phyloP scores from a whole-genome alignment of 2,888 invertebrate species.

The Phortica magna region DNA sequence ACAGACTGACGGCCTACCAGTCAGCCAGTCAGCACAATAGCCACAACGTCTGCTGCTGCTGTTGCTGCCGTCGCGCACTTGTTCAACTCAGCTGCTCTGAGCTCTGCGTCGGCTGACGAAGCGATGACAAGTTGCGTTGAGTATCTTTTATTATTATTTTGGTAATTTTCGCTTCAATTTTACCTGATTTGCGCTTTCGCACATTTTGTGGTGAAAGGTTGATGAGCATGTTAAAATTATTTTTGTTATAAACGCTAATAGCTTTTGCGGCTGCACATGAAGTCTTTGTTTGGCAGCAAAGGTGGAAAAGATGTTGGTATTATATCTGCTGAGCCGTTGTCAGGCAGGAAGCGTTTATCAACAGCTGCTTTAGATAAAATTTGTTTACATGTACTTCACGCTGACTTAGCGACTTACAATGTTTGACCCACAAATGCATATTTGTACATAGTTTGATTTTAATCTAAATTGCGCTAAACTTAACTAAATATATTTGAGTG shows the following conservation, averaged over 20 bases:
- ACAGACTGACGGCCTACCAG: neutral
- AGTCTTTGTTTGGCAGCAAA: neutral
- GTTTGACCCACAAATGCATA: too few relatives aligned
- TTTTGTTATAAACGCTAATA: slow-evolving; percentile 13
- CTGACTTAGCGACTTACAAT: neutral
- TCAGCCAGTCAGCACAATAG: slow-evolving; percentile 10
- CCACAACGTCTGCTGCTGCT: slow-evolving; percentile 2
- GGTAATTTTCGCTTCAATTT: slow-evolving; percentile 14
- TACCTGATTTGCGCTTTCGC: slow-evolving; percentile 7
- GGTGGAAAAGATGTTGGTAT: neutral
- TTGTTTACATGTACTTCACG: neutral
- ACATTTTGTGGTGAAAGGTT: slow-evolving; percentile 23
- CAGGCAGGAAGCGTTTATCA: neutral
- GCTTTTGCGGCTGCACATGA: neutral
- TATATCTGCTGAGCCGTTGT: too few relatives aligned
- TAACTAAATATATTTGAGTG: neutral
- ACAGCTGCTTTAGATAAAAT: neutral
- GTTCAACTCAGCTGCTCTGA: neutral
- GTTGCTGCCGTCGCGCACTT: neutral
- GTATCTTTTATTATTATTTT: slow-evolving; percentile 1
- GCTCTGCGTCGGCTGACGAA: neutral
- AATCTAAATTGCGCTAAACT: too few relatives aligned
- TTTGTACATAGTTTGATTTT: too few relatives aligned
- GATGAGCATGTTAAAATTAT: slow-evolving; percentile 24
- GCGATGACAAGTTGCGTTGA: slow-evolving; percentile 28